phyloP scores from a whole-genome alignment of 1,140 invertebrate genomes.

The Temnothorax curvispinosus region DNA sequence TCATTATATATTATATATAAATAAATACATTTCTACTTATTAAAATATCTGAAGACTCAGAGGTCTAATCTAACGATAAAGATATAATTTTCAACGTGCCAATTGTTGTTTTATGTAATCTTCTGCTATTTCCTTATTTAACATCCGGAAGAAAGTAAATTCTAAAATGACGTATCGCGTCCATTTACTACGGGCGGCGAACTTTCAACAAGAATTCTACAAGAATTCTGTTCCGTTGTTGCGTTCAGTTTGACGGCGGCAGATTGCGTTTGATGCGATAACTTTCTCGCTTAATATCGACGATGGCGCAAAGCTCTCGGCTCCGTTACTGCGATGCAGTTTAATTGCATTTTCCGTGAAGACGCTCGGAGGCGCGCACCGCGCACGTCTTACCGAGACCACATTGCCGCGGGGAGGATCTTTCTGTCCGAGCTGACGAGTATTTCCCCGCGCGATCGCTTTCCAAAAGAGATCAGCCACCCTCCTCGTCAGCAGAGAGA shows the following conservation, averaged over 20 bases:
- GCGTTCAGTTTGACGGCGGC: slow-evolving; percentile 30
- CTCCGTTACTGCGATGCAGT: slow-evolving; percentile 24
- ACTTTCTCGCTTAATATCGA: slow-evolving; percentile 55
- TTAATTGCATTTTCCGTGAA: slow-evolving; percentile 48
- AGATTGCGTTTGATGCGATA: slow-evolving; percentile 48
- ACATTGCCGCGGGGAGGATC: background rate
- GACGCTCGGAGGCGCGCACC: background rate
- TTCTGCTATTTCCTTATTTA: background rate
- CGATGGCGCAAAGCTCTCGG: slow-evolving; percentile 13
- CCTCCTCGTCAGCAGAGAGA: background rate
- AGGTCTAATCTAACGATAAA: background rate
- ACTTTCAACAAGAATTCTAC: slow-evolving; percentile 32
- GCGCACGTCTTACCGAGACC: background rate
- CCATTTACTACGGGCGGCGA: background rate
- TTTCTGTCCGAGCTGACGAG: slow-evolving; percentile 2
- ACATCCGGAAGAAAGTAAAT: background rate
- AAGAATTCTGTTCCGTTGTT: slow-evolving; percentile 38
- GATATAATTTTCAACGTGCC: background rate
- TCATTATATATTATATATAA: too few species aligned
- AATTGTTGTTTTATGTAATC: slow-evolving; percentile 8
- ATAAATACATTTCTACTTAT: background rate
- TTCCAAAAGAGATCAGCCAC: slow-evolving; percentile 42
- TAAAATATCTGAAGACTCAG: background rate
- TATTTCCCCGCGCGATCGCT: slow-evolving; percentile 42
- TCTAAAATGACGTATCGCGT: background rate